Evolutionary conservation across 2,888 invertebrate species (phyloP).

Genomic region (Drosophila neutralis): DNA sequence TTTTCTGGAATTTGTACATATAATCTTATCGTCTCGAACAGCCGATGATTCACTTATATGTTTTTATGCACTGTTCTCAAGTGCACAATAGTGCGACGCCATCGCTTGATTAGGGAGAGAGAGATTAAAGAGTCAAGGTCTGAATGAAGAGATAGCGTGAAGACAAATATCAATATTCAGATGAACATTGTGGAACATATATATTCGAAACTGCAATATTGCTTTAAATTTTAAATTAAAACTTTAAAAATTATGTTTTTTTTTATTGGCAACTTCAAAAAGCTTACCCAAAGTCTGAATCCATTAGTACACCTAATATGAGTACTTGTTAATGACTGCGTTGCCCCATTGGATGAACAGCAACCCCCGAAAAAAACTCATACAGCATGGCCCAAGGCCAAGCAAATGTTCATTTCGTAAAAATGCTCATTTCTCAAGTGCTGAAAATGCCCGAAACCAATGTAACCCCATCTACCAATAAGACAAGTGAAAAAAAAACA

Average conservation of each 20-base stretch:
- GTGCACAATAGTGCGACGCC: conserved; percentile 14
- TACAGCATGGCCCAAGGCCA: conserved; percentile 58
- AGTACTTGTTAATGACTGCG: conserved; percentile 39
- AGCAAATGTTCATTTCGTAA: conserved; percentile 73
- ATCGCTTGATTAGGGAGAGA: conserved; percentile 3
- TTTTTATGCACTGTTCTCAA: conserved; percentile 8
- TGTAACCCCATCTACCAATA: conserved; percentile 31
- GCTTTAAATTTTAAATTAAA: background rate
- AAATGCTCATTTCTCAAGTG: conserved; percentile 78
- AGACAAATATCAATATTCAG: background rate
- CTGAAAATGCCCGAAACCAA: conserved; percentile 52
- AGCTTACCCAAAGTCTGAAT: conserved; percentile 3
- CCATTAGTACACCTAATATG: conserved; percentile 46
- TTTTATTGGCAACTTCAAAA: background rate
- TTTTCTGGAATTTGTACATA: background rate
- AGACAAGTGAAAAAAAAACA: background rate
- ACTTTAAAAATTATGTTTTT: background rate
- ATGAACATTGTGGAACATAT: background rate
- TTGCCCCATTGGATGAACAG: conserved; percentile 14
- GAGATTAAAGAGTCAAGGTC: conserved; percentile 24
- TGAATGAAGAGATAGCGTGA: background rate
- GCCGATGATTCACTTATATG: conserved; percentile 41
- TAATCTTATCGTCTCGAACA: conserved; percentile 29
- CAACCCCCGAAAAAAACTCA: conserved; percentile 32
- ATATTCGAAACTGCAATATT: background rate